Conservation (phyloP, 2,888 invertebrate genomes). For the Pomacea canaliculata region DNA sequence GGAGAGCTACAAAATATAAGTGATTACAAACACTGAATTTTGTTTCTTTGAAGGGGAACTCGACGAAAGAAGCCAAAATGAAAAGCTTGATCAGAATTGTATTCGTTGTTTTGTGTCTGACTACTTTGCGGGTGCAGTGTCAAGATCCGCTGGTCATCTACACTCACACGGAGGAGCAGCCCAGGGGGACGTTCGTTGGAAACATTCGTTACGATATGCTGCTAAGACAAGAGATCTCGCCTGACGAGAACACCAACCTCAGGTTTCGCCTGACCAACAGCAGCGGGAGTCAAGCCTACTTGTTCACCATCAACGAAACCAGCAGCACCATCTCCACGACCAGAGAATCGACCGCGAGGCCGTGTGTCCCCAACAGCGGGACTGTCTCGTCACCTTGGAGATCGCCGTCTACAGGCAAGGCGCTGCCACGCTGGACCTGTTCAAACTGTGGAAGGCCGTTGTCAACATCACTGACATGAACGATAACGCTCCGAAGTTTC, state of each 20-base stretch:
- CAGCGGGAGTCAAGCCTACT: slow-evolving; percentile 44
- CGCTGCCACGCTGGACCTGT: slow-evolving; percentile 37
- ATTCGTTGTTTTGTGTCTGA: not conserved
- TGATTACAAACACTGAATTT: too few species aligned
- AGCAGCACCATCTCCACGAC: slow-evolving; percentile 48
- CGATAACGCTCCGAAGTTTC: slow-evolving; percentile 53
- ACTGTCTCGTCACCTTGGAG: slow-evolving; percentile 43
- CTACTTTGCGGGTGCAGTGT: not conserved
- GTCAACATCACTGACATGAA: slow-evolving; percentile 49
- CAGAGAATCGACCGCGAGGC: slow-evolving; percentile 50
- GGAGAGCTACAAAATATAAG: too few species aligned
- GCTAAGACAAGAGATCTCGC: slow-evolving; percentile 43
- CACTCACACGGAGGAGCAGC: slow-evolving; percentile 34
- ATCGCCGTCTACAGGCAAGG: slow-evolving; percentile 41
- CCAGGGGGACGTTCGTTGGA: slow-evolving; percentile 38
- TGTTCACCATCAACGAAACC: slow-evolving; percentile 46
- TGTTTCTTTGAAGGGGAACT: too few species aligned
- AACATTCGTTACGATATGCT: slow-evolving; percentile 54
- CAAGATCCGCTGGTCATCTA: slow-evolving; percentile 25
- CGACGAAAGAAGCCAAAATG: too few species aligned
- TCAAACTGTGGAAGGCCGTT: slow-evolving; percentile 39
- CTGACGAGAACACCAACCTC: slow-evolving; percentile 44
- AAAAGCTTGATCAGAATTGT: not conserved
- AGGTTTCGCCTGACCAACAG: slow-evolving; percentile 53
- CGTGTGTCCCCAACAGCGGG: slow-evolving; percentile 33